Evolutionary conservation across 2,113 vertebrate species (phyloP).

Genomic region (Atlantisia rogersi): DNA sequence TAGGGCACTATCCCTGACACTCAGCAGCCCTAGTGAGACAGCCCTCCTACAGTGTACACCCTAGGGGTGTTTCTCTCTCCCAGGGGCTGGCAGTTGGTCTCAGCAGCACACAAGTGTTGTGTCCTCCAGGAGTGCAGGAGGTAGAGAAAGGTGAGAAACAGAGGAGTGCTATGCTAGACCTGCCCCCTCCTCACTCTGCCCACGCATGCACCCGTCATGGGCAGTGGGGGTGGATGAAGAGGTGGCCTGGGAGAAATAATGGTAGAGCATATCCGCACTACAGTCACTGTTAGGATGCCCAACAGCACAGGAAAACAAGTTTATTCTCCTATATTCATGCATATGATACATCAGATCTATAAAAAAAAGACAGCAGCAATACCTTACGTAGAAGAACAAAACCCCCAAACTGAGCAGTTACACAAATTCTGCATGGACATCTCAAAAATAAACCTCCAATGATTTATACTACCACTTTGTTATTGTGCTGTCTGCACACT

Average conservation of each 20-base stretch:
- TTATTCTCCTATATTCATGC: background rate
- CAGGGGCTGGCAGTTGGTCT: background rate
- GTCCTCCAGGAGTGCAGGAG: background rate
- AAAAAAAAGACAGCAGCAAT: background rate
- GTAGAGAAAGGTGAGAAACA: background rate
- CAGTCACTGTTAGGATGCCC: background rate
- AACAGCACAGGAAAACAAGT: background rate
- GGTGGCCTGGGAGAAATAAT: background rate
- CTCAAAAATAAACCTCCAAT: background rate
- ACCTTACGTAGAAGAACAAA: background rate
- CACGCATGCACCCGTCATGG: fast-evolving
- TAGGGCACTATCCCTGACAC: background rate
- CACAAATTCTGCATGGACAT: background rate
- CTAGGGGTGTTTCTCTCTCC: background rate
- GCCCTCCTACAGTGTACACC: background rate
- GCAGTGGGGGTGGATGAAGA: fast-evolving
- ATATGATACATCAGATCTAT: background rate
- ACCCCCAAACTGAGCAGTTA: background rate
- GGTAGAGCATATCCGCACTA: background rate
- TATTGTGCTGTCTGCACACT: background rate
- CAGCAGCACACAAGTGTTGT: background rate
- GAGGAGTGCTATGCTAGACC: background rate
- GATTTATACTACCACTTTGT: background rate
- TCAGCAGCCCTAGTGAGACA: background rate
- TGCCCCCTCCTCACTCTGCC: background rate